Conservation (phyloP, 2,797 vertebrate species). For the Telmatherina bonti region DNA sequence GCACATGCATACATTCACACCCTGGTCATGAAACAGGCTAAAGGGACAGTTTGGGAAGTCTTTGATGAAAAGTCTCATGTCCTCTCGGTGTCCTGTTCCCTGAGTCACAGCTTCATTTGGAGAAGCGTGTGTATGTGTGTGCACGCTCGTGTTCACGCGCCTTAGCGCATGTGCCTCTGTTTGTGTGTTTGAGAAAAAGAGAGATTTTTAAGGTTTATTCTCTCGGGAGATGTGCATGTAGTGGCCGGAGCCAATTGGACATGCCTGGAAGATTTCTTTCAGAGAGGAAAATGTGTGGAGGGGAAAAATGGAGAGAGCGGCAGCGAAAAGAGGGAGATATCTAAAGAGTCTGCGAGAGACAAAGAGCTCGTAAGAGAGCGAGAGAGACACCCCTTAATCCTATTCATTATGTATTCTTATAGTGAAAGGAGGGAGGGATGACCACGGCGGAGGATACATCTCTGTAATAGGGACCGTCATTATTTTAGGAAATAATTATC, state of each 20-base stretch:
- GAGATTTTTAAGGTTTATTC: slow-evolving; percentile 67
- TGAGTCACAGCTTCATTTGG: slow-evolving; percentile 72
- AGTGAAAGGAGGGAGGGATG: slow-evolving; percentile 33
- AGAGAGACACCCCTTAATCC: slow-evolving; percentile 43
- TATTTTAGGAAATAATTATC: slow-evolving; percentile 58
- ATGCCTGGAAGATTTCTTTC: slow-evolving; percentile 74
- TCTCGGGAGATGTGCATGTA: slow-evolving; percentile 68
- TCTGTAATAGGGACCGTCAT: slow-evolving; percentile 48
- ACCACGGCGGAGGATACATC: slow-evolving; percentile 36
- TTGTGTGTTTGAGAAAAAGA: slow-evolving; percentile 37
- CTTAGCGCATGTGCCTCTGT: slow-evolving; percentile 14
- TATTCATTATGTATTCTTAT: slow-evolving; percentile 57
- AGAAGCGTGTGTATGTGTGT: slow-evolving; percentile 8
- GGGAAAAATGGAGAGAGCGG: slow-evolving; percentile 17
- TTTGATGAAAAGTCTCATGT: slow-evolving; percentile 83
- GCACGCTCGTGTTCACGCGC: slow-evolving; percentile 1
- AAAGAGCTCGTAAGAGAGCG: slow-evolving; percentile 26
- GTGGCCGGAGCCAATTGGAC: slow-evolving; percentile 77
- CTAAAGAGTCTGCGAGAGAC: slow-evolving; percentile 29
- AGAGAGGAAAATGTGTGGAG: slow-evolving; percentile 46
- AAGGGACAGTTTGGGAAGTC: slow-evolving; percentile 76
- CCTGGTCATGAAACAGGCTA: slow-evolving; percentile 26
- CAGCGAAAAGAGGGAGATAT: slow-evolving; percentile 45
- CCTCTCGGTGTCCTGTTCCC: slow-evolving; percentile 68
- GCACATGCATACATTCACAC: no score